Percentiles rank a stretch among this genome's conserved stretches.
These are phyloP conservation scores for Tolmerus cingulatus DNA, from an alignment of 2,888 invertebrate genomes.

Conservation along the genomic window DNA sequence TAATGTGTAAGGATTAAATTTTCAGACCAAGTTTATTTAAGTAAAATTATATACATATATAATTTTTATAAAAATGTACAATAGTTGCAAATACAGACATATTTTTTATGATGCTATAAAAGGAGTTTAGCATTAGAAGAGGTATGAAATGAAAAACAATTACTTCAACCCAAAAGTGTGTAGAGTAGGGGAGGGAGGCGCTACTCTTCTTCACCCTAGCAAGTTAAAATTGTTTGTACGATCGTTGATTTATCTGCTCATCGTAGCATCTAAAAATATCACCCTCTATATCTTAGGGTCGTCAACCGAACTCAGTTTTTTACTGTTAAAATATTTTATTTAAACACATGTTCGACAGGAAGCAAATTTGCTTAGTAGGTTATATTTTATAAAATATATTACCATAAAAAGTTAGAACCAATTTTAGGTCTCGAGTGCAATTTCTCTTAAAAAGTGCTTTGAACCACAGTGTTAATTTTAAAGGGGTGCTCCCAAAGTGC, in stretches of 20 bases:
- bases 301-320: constrained; percentile 11
- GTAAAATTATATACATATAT: no score
- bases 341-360: constrained; percentile 5
- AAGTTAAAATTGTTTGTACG: constrained; percentile 26
- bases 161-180: background rate
- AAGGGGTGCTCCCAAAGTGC: constrained; percentile 3
- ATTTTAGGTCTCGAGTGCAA: background rate
- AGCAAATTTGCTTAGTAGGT: background rate
- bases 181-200: background rate
- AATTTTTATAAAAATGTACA: background rate
- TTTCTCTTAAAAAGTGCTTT: background rate
- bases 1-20: background rate
- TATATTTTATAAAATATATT: background rate
- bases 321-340: background rate
- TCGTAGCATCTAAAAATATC: constrained; percentile 27
- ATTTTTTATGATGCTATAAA: background rate
- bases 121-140: background rate
- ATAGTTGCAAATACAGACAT: background rate
- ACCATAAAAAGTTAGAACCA: background rate
- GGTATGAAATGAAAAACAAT: background rate
- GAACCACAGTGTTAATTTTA: background rate
- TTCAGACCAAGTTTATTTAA: background rate
- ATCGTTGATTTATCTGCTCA: constrained; percentile 24
- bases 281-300: constrained; percentile 15
- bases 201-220: background rate